These are phyloP conservation scores for Dynastes maya DNA, from an alignment of 2,888 invertebrate genomes.

Conservation along the genomic window DNA sequence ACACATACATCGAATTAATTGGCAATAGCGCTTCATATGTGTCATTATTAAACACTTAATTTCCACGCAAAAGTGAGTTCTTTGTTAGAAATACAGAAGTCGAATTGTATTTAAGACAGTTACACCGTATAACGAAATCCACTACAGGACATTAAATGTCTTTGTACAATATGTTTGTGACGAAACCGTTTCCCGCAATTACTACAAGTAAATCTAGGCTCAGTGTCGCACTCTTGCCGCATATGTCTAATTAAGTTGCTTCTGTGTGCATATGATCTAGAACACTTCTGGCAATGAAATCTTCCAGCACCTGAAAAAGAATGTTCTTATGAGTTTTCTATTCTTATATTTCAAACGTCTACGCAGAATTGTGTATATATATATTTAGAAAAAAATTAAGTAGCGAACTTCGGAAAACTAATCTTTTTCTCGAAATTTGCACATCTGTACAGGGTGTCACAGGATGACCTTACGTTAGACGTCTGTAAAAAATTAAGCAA, in stretches of 20 bases:
- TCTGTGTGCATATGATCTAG: slow-evolving; percentile 73
- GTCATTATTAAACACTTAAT: too few species aligned
- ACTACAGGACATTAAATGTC: slow-evolving; percentile 43
- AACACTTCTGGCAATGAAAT: slow-evolving; percentile 71
- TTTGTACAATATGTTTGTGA: slow-evolving; percentile 50
- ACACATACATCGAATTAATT: too few species aligned
- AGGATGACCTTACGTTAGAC: too few species aligned
- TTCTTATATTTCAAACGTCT: not conserved
- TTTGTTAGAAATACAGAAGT: too few species aligned
- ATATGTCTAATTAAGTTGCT: slow-evolving; percentile 74
- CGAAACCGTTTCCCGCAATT: slow-evolving; percentile 65
- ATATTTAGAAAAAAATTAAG: not conserved
- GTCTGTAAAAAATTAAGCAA: too few species aligned
- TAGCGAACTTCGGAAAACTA: not conserved
- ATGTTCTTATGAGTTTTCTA: slow-evolving; percentile 1
- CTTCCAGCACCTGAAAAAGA: slow-evolving; percentile 45
- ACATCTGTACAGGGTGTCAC: too few species aligned
- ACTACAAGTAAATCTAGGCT: slow-evolving; percentile 72
- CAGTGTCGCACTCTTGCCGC: slow-evolving; percentile 73
- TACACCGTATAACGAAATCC: not conserved
- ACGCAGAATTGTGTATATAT: not conserved
- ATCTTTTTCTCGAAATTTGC: not conserved
- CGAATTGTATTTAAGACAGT: not conserved
- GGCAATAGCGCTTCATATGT: too few species aligned
- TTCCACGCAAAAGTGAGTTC: too few species aligned